Conservation (phyloP, 2,113 vertebrate species). For the Pelodiscus sinensis region DNA sequence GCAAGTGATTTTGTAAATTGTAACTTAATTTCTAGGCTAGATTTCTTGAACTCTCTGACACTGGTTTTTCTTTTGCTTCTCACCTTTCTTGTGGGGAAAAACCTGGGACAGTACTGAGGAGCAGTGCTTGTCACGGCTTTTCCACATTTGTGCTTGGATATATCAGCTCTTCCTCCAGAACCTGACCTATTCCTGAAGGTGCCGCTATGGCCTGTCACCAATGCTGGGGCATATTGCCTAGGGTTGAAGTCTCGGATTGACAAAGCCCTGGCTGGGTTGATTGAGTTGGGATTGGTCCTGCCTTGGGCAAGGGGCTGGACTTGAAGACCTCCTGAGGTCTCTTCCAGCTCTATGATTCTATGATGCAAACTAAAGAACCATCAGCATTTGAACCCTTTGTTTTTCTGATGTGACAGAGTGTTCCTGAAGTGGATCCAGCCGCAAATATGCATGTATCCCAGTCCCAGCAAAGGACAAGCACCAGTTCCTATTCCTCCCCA, state of each 20-base stretch:
- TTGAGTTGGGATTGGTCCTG: too few species aligned
- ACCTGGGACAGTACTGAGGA: neutral
- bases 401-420: slow-evolving; percentile 76
- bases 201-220: slow-evolving; percentile 40
- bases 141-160: neutral
- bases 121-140: neutral
- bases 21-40: slow-evolving; percentile 18
- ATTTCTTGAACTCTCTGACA: neutral
- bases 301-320: too few species aligned
- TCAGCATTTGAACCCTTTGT: slow-evolving; percentile 42
- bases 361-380: slow-evolving; percentile 49
- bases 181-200: slow-evolving; percentile 58
- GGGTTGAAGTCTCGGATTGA: neutral
- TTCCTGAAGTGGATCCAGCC: slow-evolving; percentile 91
- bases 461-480: slow-evolving; percentile 76
- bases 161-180: neutral
- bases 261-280: too few species aligned
- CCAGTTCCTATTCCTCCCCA: slow-evolving; percentile 76
- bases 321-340: too few species aligned
- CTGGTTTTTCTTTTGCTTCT: slow-evolving; percentile 39
- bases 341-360: too few species aligned
- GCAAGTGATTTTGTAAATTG: neutral
- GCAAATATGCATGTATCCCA: slow-evolving; percentile 82
- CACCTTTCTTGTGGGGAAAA: neutral
- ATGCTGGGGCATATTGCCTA: slow-evolving; percentile 14